phyloP scores from a whole-genome alignment of 2,888 invertebrate genomes.

The Heliconius cydno region DNA sequence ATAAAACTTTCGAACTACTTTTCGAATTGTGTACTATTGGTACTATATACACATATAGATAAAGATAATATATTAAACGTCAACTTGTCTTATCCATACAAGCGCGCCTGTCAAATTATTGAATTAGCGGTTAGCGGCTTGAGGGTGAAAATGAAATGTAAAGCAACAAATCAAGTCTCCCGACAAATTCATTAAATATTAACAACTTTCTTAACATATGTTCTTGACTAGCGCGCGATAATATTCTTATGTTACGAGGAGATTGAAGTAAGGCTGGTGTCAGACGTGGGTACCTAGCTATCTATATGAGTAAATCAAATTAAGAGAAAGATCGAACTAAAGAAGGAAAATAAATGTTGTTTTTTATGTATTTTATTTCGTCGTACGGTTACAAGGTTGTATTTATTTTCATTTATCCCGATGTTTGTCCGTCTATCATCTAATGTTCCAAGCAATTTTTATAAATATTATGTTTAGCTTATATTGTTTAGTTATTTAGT shows the following conservation, averaged over 20 bases:
- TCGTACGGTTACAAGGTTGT: too few species aligned
- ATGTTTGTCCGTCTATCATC: too few species aligned
- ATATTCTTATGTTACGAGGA: conserved; percentile 55
- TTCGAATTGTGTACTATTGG: not conserved
- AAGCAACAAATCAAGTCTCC: conserved; percentile 75
- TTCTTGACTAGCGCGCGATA: conserved; percentile 69
- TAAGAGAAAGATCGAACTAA: too few species aligned
- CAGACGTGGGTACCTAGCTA: conserved; percentile 8
- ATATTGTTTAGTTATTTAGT: too few species aligned
- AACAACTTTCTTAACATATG: conserved; percentile 80
- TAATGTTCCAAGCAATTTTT: too few species aligned
- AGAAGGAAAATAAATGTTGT: too few species aligned
- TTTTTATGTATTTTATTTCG: too few species aligned
- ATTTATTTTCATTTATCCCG: too few species aligned
- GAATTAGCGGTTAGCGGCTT: conserved; percentile 70
- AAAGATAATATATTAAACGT: not conserved
- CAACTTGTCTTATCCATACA: conserved; percentile 48
- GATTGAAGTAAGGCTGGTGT: conserved; percentile 42
- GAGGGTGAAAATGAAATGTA: conserved; percentile 70
- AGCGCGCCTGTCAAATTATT: conserved; percentile 68
- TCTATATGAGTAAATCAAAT: not conserved
- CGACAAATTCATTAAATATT: conserved; percentile 76
- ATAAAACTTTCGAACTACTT: not conserved
- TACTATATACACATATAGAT: not conserved
- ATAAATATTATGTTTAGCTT: too few species aligned